A percentile compares a stretch with the other conserved stretches of the same genome.
phyloP scores from a whole-genome alignment of 2,113 vertebrate species.

The Proteles cristata region DNA sequence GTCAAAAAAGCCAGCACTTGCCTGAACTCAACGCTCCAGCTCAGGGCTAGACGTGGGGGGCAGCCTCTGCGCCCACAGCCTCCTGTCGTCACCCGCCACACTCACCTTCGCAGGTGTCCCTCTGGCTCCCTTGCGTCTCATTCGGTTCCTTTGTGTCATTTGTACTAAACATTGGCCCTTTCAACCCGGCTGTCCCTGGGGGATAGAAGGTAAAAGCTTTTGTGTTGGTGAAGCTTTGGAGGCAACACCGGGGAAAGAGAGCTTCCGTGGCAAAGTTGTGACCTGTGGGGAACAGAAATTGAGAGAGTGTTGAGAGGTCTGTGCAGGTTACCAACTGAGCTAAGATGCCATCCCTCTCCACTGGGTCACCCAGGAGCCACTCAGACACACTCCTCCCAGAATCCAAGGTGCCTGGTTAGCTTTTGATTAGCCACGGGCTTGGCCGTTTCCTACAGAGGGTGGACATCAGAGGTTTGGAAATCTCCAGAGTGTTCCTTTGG shows the following conservation, averaged over 20 bases:
- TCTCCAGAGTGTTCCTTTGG: neutral
- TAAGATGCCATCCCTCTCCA: neutral
- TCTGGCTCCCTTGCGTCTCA: neutral
- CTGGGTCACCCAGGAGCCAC: neutral
- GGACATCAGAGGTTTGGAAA: neutral
- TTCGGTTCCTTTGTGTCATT: neutral
- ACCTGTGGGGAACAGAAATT: neutral
- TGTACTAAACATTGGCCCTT: neutral
- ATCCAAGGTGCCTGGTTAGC: neutral
- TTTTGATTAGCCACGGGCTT: neutral
- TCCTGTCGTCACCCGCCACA: fast-evolving
- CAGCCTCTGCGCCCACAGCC: neutral
- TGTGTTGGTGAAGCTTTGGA: slow-evolving; percentile 7
- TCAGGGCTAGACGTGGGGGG: neutral
- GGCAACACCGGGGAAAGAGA: neutral
- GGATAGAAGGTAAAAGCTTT: neutral
- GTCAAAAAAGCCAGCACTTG: neutral
- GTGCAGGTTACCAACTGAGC: neutral
- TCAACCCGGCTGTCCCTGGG: neutral
- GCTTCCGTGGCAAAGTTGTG: neutral
- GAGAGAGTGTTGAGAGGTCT: neutral
- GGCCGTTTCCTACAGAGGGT: neutral
- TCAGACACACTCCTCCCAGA: neutral
- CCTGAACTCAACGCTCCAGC: neutral
- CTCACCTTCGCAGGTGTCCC: neutral